A percentile compares a stretch with the other conserved stretches of the same genome.
Evolutionary conservation across 2,888 invertebrate genomes (phyloP).

Genomic region (Gnatocerus cornutus): DNA sequence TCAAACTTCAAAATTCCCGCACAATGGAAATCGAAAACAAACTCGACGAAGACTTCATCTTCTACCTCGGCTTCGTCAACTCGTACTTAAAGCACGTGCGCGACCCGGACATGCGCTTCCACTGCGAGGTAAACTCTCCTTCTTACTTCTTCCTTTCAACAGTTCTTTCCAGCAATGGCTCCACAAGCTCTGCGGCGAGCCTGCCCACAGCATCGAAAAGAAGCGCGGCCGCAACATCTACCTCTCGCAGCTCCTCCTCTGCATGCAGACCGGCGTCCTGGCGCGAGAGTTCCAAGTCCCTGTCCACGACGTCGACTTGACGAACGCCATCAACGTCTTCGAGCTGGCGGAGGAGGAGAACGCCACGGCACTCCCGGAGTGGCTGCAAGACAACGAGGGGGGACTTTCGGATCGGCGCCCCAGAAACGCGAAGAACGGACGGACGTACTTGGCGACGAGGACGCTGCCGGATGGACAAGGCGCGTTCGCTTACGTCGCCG

Average conservation of each 20-base stretch:
- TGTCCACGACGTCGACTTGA: slow-evolving; percentile 67
- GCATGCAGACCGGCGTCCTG: slow-evolving; percentile 69
- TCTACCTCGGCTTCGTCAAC: slow-evolving; percentile 69
- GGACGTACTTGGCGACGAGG: slow-evolving; percentile 72
- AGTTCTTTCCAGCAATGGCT: slow-evolving; percentile 65
- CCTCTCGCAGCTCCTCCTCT: slow-evolving; percentile 69
- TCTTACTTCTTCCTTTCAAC: not conserved
- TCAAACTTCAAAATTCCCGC: slow-evolving; percentile 34
- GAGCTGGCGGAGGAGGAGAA: slow-evolving; percentile 56
- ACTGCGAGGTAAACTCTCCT: slow-evolving; percentile 58
- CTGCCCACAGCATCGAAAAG: slow-evolving; percentile 62
- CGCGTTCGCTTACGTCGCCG: slow-evolving; percentile 71
- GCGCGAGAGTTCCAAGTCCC: slow-evolving; percentile 66
- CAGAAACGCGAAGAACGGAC: slow-evolving; percentile 64
- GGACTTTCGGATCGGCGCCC: slow-evolving; percentile 52
- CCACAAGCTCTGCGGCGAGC: slow-evolving; percentile 68
- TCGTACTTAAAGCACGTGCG: slow-evolving; percentile 59
- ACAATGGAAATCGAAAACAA: slow-evolving; percentile 66
- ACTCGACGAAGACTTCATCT: slow-evolving; percentile 71
- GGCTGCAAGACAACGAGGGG: slow-evolving; percentile 64
- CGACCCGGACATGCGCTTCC: slow-evolving; percentile 55
- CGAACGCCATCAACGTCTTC: slow-evolving; percentile 66
- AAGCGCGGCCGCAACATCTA: slow-evolving; percentile 71
- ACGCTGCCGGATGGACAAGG: slow-evolving; percentile 70
- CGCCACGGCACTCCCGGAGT: slow-evolving; percentile 59